phyloP scores from a whole-genome alignment of 2,888 invertebrate genomes.

The Agrochola circellaris region DNA sequence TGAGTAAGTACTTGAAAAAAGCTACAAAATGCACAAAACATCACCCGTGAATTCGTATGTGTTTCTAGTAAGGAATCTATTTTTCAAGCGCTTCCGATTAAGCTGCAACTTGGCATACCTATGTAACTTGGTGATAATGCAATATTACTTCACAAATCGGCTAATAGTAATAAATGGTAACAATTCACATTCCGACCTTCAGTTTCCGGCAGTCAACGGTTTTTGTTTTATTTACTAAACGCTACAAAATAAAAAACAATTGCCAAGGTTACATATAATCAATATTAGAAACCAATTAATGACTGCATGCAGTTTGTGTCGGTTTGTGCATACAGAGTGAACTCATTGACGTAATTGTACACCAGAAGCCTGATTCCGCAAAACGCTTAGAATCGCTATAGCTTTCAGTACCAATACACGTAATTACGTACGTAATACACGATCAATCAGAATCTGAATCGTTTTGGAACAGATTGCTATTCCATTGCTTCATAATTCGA shows the following conservation, averaged over 20 bases:
- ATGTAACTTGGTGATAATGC: not conserved
- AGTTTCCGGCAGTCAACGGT: not conserved
- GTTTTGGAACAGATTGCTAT: too few species aligned
- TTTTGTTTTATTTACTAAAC: slow-evolving; percentile 3
- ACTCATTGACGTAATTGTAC: not conserved
- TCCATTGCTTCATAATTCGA: too few species aligned
- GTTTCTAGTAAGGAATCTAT: too few species aligned
- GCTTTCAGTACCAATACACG: not conserved
- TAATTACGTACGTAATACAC: too few species aligned
- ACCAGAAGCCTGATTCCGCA: not conserved
- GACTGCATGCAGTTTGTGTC: not conserved
- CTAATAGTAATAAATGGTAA: not conserved
- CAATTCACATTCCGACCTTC: slow-evolving; percentile 21
- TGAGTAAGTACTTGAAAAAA: not conserved
- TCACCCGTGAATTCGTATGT: not conserved
- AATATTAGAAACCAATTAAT: not conserved
- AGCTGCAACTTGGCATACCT: too few species aligned
- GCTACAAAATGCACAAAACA: not conserved
- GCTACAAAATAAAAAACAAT: not conserved
- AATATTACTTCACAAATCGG: not conserved
- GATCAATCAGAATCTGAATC: too few species aligned
- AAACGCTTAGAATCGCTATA: not conserved
- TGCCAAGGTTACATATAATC: slow-evolving; percentile 13
- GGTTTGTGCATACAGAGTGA: not conserved
- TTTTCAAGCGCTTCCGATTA: too few species aligned